Evolutionary conservation across 1,140 invertebrate genomes (phyloP).

Genomic region (Araneus ventricosus): DNA sequence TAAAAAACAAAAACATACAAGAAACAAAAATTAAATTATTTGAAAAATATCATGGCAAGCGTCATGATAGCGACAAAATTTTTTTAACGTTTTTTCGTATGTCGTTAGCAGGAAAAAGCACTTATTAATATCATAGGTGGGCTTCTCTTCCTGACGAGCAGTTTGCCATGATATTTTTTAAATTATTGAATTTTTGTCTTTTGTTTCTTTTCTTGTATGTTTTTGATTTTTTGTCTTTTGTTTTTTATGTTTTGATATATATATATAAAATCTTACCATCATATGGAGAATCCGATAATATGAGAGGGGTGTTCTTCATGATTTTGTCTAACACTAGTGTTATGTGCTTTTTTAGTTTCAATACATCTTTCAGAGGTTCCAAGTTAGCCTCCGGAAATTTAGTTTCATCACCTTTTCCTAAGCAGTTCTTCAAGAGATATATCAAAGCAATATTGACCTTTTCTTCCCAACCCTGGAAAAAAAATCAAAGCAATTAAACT

Average conservation of each 20-base stretch:
- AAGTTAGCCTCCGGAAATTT: constrained; percentile 80
- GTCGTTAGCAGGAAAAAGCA: too few species aligned
- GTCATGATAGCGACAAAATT: too few species aligned
- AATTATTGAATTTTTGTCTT: too few species aligned
- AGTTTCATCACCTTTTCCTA: constrained; percentile 81
- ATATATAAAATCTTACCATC: constrained; percentile 33
- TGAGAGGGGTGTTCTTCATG: constrained; percentile 78
- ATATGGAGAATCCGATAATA: not conserved
- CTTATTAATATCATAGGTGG: too few species aligned
- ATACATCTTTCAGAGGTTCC: constrained; percentile 81
- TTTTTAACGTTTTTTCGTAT: too few species aligned
- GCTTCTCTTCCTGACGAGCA: too few species aligned
- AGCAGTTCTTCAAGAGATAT: constrained; percentile 82
- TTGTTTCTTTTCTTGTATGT: too few species aligned
- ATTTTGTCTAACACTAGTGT: constrained; percentile 82
- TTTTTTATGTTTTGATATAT: not conserved
- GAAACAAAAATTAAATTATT: too few species aligned
- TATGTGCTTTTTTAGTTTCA: constrained; percentile 84
- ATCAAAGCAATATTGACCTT: constrained; percentile 82
- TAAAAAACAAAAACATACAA: too few species aligned
- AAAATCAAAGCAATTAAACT: not conserved
- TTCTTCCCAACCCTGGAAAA: constrained; percentile 82
- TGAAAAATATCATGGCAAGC: too few species aligned
- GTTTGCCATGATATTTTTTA: too few species aligned
- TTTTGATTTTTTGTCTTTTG: too few species aligned